A percentile compares a stretch with the other conserved stretches of the same genome.
Evolutionary conservation across 2,113 vertebrate genomes (phyloP).

Genomic region (Pseudolaguvia tuberculata): DNA sequence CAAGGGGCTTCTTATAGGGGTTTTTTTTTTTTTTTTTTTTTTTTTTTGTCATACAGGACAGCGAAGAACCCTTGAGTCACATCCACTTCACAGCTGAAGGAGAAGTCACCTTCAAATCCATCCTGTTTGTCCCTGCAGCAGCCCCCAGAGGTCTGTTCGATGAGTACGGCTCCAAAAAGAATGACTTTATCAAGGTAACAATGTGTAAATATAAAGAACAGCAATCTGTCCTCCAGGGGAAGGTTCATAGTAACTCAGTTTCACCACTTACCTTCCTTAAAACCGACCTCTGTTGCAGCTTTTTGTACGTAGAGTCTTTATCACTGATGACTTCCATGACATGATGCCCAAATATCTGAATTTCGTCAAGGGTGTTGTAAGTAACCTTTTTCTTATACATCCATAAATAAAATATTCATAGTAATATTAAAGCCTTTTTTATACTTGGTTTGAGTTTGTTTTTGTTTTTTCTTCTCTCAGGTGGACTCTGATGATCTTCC

Average conservation of each 20-base stretch:
- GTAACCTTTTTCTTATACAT: slow-evolving; percentile 50
- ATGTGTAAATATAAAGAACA: not conserved
- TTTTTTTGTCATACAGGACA: slow-evolving; percentile 72
- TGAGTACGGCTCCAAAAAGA: slow-evolving; percentile 97
- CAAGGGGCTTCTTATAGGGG: not conserved
- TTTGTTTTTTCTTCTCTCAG: slow-evolving; percentile 62
- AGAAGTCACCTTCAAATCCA: slow-evolving; percentile 97
- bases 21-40: not conserved
- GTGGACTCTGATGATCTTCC: slow-evolving; percentile 98
- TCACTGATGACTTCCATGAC: slow-evolving; percentile 98
- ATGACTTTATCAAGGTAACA: slow-evolving; percentile 92
- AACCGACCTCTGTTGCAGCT: slow-evolving; percentile 65
- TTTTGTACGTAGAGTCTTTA: slow-evolving; percentile 96
- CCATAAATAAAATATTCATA: not conserved
- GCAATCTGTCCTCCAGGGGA: not conserved
- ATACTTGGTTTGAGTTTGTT: too few relatives aligned
- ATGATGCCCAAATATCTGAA: slow-evolving; percentile 99
- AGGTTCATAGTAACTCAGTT: not conserved
- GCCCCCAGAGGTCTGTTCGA: slow-evolving; percentile 95
- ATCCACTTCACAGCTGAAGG: slow-evolving; percentile 98
- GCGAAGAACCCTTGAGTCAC: slow-evolving; percentile 83
- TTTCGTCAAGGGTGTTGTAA: slow-evolving; percentile 94
- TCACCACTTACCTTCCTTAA: not conserved
- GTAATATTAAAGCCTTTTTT: too few relatives aligned
- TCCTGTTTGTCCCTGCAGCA: slow-evolving; percentile 88